phyloP scores from a whole-genome alignment of 2,888 invertebrate species.

The Boloria euphrosyne region DNA sequence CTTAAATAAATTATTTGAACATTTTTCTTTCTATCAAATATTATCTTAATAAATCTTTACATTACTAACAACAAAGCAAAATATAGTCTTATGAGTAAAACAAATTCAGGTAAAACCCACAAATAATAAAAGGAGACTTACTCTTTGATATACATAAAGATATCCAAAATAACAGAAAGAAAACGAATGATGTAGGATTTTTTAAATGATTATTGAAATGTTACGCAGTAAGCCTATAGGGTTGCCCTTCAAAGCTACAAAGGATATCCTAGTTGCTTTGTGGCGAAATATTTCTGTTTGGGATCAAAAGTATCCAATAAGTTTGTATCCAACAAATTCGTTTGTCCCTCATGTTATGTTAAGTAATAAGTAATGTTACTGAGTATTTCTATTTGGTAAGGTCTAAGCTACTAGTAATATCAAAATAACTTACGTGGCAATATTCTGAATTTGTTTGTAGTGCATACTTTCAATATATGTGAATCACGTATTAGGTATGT shows the following conservation, averaged over 20 bases:
- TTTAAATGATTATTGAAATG: constrained; percentile 73
- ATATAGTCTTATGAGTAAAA: neutral
- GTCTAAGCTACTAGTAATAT: no score
- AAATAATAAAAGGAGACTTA: constrained; percentile 25
- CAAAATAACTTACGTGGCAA: no score
- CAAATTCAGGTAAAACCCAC: constrained; percentile 20
- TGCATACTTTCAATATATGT: no score
- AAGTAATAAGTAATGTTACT: neutral
- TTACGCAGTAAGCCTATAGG: constrained; percentile 55
- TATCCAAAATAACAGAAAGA: constrained; percentile 47
- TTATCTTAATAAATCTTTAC: no score
- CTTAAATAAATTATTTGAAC: no score
- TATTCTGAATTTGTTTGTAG: no score
- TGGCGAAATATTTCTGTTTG: constrained; percentile 59
- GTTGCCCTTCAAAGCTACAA: constrained; percentile 51
- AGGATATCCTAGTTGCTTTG: constrained; percentile 53
- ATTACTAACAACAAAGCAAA: neutral
- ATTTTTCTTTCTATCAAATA: no score
- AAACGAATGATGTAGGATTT: constrained; percentile 62
- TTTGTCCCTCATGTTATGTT: neutral
- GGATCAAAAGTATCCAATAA: constrained; percentile 48
- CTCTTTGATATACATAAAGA: constrained; percentile 20
- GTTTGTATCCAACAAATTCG: neutral
- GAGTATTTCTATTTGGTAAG: no score
- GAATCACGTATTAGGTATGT: no score